Base-by-base conservation (phyloP, 2,113 vertebrate species). In the Eudyptes chrysolophus region DNA sequence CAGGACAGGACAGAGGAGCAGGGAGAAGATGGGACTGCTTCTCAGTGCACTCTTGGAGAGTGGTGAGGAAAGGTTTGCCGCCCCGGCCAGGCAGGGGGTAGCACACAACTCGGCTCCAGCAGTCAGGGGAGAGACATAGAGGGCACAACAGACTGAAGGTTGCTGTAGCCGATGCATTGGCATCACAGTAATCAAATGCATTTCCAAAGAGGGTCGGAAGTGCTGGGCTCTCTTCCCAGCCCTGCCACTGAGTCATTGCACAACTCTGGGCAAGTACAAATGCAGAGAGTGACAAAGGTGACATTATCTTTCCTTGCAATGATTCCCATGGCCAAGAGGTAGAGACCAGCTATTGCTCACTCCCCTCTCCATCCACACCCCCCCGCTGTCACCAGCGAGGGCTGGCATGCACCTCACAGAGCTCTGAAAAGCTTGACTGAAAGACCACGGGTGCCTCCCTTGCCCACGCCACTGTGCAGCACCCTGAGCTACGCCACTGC, bases 31-130 rank as follows among this genome's bases (percentile, higher is more conserved):
- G 25, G 30, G 49, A 44, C 16, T 27, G 61, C 51, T 52, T 13
- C 60, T 60, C 49, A 3, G 7, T 18, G 38, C 9, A 38, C 70
- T 61, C 42, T 42, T 1, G 6, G 16, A 22, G 57, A 8, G 48
- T 1, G 2, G 29, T 2, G 21, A 62, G 65, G 32, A 62, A 12
- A 46, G 68, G 10, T 17, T 27, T 75, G 76, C 16, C 2, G 3
- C 22, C 24, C 20, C 2, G 2, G 51, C 14, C 34, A 1, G 16
- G 55, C 17, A 0, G 30, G 3, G 51, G n/a, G 7, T 5, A 27
- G 49, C 69, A 22, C 48, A 11, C 15, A 46, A 0, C 15, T 40
- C 13, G 0, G 51, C 68, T 66, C 51, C 46, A 25, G 84, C 8
- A 0, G 25, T 5, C 57, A 51, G 72, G 21, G n/a, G 34, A 68